phyloP scores from a whole-genome alignment of 2,797 vertebrate genomes.

The Acanthurus tractus region DNA sequence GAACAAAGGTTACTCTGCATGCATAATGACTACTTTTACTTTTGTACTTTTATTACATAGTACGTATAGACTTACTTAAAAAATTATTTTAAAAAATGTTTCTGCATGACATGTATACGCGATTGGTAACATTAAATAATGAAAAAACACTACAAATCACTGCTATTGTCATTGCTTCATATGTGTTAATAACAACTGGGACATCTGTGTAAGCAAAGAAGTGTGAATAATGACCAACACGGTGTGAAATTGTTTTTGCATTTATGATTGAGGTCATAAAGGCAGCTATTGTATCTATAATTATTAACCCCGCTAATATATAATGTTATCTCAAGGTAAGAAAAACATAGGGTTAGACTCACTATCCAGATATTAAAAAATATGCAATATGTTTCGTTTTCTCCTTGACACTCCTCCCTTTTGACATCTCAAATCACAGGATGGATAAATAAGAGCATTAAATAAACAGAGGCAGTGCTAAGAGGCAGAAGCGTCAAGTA shows the following conservation, averaged over 20 bases:
- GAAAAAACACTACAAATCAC: neutral
- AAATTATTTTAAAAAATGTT: neutral
- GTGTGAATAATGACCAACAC: slow-evolving; percentile 1
- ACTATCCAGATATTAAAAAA: slow-evolving; percentile 6
- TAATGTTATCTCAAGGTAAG: neutral
- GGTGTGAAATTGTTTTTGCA: slow-evolving; percentile 12
- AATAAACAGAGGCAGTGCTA: slow-evolving; percentile 52
- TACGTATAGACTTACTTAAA: neutral
- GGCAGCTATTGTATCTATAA: neutral
- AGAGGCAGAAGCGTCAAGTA: slow-evolving; percentile 55
- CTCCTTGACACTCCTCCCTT: neutral
- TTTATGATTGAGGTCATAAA: slow-evolving; percentile 11
- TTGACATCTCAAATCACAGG: slow-evolving; percentile 32
- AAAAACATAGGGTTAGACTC: neutral
- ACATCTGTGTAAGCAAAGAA: slow-evolving; percentile 17
- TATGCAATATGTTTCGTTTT: slow-evolving; percentile 6
- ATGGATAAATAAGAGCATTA: slow-evolving; percentile 57
- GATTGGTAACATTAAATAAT: no score
- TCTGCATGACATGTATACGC: neutral
- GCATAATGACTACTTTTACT: neutral
- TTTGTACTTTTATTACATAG: neutral
- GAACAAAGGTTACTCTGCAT: neutral
- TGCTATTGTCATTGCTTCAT: neutral
- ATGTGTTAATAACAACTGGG: neutral
- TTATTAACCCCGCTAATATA: neutral